These are phyloP conservation scores for Drosophila infuscata DNA, from an alignment of 2,888 invertebrate species.

Conservation along the genomic window DNA sequence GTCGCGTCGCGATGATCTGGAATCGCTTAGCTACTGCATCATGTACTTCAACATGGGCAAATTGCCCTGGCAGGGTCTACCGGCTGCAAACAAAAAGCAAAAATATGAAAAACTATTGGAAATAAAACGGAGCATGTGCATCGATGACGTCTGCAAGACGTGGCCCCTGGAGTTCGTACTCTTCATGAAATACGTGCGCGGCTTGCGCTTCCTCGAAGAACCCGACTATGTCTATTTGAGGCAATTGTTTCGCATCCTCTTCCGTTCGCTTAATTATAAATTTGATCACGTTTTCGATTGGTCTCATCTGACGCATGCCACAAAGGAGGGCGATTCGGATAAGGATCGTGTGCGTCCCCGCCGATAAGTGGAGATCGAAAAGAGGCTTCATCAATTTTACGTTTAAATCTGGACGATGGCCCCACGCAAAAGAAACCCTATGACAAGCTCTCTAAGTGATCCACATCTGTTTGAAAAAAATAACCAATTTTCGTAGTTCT, in stretches of 20 bases:
- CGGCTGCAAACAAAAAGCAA: conserved; percentile 98
- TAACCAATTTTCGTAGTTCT: not conserved
- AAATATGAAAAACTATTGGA: conserved; percentile 99
- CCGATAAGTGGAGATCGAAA: conserved; percentile 25
- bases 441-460: conserved; percentile 31
- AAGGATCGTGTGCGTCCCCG: conserved; percentile 23
- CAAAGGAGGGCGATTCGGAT: conserved; percentile 33
- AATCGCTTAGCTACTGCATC: conserved; percentile 98
- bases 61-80: conserved; percentile 98
- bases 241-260: conserved; percentile 92
- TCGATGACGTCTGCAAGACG: conserved; percentile 98
- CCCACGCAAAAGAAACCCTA: conserved; percentile 14
- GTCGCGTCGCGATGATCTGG: conserved; percentile 99
- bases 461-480: not conserved
- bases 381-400: conserved; percentile 2
- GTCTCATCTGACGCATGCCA: conserved; percentile 97
- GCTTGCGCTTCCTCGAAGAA: conserved; percentile 97
- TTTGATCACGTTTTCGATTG: conserved; percentile 99
- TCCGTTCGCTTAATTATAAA: conserved; percentile 98
- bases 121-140: conserved; percentile 99
- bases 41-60: conserved; percentile 98
- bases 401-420: conserved; percentile 20
- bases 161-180: conserved; percentile 99
- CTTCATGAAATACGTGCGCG: conserved; percentile 99
- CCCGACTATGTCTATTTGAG: conserved; percentile 99